Evolutionary conservation across 2,888 invertebrate genomes (phyloP).

Genomic region (Xestoiulus laeticollis): DNA sequence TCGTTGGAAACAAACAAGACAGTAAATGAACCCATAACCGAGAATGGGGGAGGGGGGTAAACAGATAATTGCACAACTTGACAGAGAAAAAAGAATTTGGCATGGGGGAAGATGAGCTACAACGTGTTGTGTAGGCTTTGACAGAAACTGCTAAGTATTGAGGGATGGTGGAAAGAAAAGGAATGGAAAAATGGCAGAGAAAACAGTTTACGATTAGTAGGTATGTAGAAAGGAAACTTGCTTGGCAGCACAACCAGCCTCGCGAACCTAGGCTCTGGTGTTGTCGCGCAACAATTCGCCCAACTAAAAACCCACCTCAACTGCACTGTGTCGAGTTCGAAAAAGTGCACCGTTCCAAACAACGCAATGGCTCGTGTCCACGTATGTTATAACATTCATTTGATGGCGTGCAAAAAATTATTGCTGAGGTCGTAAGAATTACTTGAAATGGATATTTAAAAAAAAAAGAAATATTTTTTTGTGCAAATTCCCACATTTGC

Average conservation of each 20-base stretch:
- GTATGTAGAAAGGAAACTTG: constrained; percentile 37
- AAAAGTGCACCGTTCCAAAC: background rate
- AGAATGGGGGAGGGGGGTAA: background rate
- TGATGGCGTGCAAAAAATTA: background rate
- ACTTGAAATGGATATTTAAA: background rate
- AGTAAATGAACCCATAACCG: constrained; percentile 34
- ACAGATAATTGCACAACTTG: constrained; percentile 37
- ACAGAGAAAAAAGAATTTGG: constrained; percentile 6
- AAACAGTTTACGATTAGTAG: constrained; percentile 13
- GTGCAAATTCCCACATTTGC: background rate
- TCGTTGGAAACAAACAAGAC: constrained; percentile 24
- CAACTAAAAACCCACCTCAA: constrained; percentile 34
- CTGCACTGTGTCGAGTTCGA: background rate
- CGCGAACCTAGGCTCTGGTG: background rate
- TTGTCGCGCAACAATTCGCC: constrained; percentile 23
- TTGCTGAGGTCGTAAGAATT: background rate
- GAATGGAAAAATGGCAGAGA: constrained; percentile 32
- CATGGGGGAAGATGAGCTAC: background rate
- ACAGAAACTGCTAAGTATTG: constrained; percentile 6
- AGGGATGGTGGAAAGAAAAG: background rate
- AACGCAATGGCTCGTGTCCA: background rate
- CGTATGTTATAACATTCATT: background rate
- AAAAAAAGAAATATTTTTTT: background rate
- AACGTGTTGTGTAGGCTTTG: constrained; percentile 34
- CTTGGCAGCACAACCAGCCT: constrained; percentile 37